Evolutionary conservation across 1,140 invertebrate genomes (phyloP), one percentile per base, ranked within the genome.

Genomic region (Caerostris extrusa): DNA sequence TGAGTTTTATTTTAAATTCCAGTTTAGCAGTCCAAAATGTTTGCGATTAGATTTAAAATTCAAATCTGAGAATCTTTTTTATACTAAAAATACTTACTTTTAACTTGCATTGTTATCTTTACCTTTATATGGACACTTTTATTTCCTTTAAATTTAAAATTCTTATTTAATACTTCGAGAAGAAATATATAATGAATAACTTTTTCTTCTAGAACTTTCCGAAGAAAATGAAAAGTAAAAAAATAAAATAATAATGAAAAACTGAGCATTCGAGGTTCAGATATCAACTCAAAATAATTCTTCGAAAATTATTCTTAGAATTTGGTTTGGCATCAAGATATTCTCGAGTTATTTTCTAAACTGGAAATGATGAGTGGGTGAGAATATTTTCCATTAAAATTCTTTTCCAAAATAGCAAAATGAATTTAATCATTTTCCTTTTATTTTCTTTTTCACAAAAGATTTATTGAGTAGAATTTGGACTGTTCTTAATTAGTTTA

Each of bases 321-420:
- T 67, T 67, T 67, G n/a, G 14, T 67, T 67, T 5, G 61, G 14
- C 61, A 67, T 67, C 17, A 17, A 67, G 61, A 67, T n/a, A 67
- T 67, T 67, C 61, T 12, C 14, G 17, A 67, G 61, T 67, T 67
- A n/a, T 67, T 67, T 67, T n/a, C 61, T n/a, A 14, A n/a, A 17
- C n/a, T 61, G 2, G 17, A 12, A 17, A 17, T 5, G 5, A 5
- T 17, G 61, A 3, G 61, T 67, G 6, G 17, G 2, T 6, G 17
- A n/a, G n/a, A 67, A 17, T 67, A 67, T 67, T 67, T 67, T 67
- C 61, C 61, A 67, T 67, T 67, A 67, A 67, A 64, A 67, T 67
- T 14, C 12, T 67, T 64, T 67, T 67, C 14, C 17, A 4, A n/a
- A 67, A 7, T 67, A n/a, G 61, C 3, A 2, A n/a, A 67, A 67